These are phyloP conservation scores for Brachionus rotundiformis DNA, from an alignment of 1,140 invertebrate species.

Conservation along the genomic window DNA sequence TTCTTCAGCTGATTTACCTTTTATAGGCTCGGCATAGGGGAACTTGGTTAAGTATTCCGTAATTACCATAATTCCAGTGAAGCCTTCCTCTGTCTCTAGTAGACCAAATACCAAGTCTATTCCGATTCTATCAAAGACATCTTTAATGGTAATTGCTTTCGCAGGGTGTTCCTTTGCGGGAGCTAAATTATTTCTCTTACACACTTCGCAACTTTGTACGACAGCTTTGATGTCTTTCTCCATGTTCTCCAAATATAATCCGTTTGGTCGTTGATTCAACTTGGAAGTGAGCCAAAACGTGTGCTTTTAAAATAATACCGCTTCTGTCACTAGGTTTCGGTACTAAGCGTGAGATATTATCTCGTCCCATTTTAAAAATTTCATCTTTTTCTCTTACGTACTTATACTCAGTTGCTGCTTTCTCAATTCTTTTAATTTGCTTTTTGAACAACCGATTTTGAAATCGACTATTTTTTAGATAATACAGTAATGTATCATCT, in stretches of 20 bases:
- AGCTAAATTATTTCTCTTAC: no score
- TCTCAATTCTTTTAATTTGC: no score
- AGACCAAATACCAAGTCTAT: conserved; percentile 4
- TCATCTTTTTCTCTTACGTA: not conserved
- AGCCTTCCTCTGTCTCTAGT: conserved; percentile 15
- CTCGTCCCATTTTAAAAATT: not conserved
- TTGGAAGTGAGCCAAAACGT: not conserved
- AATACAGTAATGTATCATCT: not conserved
- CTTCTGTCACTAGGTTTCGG: not conserved
- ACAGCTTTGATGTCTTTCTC: not conserved
- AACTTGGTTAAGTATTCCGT: conserved; percentile 30
- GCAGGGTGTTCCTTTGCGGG: not conserved
- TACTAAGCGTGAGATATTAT: not conserved
- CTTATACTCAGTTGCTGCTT: no score
- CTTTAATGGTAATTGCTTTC: not conserved
- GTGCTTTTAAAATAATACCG: not conserved
- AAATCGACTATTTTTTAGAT: conserved; percentile 5
- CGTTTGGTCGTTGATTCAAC: not conserved
- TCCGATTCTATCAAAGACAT: conserved; percentile 19
- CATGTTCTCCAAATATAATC: not conserved
- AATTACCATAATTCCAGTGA: conserved; percentile 3
- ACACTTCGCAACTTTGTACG: not conserved
- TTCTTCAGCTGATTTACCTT: not conserved
- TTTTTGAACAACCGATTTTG: not conserved
- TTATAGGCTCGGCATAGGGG: not conserved